Conservation (phyloP, 2,888 invertebrate genomes). For the Agrochola circellaris region DNA sequence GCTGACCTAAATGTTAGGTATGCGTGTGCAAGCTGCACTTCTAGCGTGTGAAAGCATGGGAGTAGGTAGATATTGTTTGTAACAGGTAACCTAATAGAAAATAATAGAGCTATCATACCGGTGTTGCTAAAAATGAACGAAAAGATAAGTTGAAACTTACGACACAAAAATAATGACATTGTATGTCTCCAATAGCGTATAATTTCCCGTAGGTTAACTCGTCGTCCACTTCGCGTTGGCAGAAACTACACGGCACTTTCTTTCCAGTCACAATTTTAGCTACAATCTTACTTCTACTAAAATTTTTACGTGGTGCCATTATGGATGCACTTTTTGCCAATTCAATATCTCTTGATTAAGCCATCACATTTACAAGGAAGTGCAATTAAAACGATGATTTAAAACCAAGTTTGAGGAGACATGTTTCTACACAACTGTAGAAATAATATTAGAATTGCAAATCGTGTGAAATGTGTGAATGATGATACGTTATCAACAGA, state of each 20-base stretch:
- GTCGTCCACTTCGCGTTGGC: conserved; percentile 86
- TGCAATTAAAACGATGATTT: background rate
- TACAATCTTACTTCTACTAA: conserved; percentile 58
- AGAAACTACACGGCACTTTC: conserved; percentile 88
- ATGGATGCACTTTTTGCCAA: conserved; percentile 17
- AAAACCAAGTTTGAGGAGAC: background rate
- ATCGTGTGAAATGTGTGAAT: conserved; percentile 6
- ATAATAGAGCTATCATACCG: background rate
- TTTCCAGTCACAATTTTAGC: conserved; percentile 80
- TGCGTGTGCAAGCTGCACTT: background rate
- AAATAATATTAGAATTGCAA: conserved; percentile 11
- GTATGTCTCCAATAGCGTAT: conserved; percentile 89
- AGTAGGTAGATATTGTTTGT: background rate
- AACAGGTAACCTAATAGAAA: background rate
- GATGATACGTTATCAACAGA: conserved; percentile 25
- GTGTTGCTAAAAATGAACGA: background rate
- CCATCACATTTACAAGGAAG: background rate
- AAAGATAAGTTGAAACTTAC: conserved; percentile 85
- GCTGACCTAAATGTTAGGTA: background rate
- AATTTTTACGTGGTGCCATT: conserved; percentile 68
- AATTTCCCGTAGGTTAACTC: conserved; percentile 90
- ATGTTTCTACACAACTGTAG: background rate
- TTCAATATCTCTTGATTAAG: background rate
- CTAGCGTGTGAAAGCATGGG: background rate
- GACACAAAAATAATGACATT: conserved; percentile 94